These are phyloP conservation scores for Bubalus kerabau DNA, from an alignment of 2,113 vertebrate species.

Conservation along the genomic window DNA sequence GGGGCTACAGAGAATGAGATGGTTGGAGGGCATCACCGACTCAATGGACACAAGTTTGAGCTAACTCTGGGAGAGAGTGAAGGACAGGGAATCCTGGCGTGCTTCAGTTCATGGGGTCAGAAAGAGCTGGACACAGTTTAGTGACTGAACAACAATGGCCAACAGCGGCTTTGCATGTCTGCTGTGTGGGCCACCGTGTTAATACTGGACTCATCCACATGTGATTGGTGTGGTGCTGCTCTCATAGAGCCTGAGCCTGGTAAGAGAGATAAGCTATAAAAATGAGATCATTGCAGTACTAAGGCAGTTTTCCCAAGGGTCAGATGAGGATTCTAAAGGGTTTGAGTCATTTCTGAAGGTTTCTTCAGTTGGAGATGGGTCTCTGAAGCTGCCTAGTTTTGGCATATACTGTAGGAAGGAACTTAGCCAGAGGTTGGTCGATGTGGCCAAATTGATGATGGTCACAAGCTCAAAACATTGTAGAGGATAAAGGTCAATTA, in stretches of 20 bases:
- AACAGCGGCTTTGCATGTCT: neutral
- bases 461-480: neutral
- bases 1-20: neutral
- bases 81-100: neutral
- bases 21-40: neutral
- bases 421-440: neutral
- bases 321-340: neutral
- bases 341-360: neutral
- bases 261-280: neutral
- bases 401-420: neutral
- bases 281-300: neutral
- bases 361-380: neutral
- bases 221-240: neutral
- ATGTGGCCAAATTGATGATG: neutral
- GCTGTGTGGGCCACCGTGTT: fast-evolving
- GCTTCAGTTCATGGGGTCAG: neutral
- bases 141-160: neutral
- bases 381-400: neutral
- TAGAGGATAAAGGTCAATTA: neutral
- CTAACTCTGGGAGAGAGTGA: neutral
- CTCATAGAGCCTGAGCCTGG: neutral
- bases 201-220: neutral
- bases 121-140: neutral
- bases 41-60: neutral
- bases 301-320: neutral